Conservation (phyloP, 2,888 invertebrate genomes). For the Micoletzkya japonica region DNA sequence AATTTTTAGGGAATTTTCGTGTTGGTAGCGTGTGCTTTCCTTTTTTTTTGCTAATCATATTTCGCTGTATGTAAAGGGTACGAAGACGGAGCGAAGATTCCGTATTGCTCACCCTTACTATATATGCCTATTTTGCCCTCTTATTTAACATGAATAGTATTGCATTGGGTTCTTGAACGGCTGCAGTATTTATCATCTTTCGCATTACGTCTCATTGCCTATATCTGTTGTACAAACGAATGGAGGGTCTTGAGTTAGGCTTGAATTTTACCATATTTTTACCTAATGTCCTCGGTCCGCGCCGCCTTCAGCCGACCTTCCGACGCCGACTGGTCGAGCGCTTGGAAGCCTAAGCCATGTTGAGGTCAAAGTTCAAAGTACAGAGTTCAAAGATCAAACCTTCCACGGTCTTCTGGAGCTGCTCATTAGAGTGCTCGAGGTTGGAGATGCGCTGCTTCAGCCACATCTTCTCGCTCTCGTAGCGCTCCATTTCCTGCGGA, state of each 20-base stretch:
- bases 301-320: slow-evolving; percentile 2
- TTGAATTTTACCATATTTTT: no score
- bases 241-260: no score
- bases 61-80: no score
- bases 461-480: slow-evolving; percentile 52
- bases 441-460: slow-evolving; percentile 49
- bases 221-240: no score
- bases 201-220: no score
- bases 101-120: no score
- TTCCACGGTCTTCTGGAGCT: slow-evolving; percentile 35
- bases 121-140: neutral
- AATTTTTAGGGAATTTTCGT: no score
- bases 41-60: no score
- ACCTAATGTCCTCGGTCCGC: neutral
- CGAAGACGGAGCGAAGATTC: no score
- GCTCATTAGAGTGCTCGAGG: slow-evolving; percentile 48
- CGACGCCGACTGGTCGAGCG: slow-evolving; percentile 9
- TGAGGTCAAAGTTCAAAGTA: neutral
- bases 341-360: neutral
- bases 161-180: no score
- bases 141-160: neutral
- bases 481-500: slow-evolving; percentile 47
- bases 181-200: no score
- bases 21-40: no score
- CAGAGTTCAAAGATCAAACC: neutral